These are phyloP conservation scores for Choristoneura fumiferana DNA, from an alignment of 1,140 invertebrate species.

Conservation along the genomic window DNA sequence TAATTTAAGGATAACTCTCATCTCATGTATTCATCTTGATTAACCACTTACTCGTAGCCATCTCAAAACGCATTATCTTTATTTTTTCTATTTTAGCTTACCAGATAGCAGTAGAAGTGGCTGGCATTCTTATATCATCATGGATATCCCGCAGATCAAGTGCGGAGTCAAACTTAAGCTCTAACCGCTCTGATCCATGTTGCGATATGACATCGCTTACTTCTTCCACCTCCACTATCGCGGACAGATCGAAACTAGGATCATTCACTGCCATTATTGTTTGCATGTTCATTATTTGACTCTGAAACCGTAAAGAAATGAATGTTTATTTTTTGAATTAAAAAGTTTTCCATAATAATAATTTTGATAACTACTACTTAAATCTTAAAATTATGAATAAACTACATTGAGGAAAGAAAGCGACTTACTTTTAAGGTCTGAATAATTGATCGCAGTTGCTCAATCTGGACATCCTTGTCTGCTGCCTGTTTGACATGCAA, in stretches of 20 bases:
- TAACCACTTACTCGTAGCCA: too few relatives aligned
- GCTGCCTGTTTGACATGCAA: conserved; percentile 55
- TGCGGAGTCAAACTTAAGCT: conserved; percentile 61
- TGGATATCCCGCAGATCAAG: conserved; percentile 50
- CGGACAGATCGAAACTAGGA: conserved; percentile 70
- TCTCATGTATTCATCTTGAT: too few relatives aligned
- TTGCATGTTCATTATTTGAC: conserved; percentile 72
- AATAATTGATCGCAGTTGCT: conserved; percentile 58
- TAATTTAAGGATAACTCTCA: too few relatives aligned
- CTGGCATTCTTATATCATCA: conserved; percentile 49
- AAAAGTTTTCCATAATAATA: too few relatives aligned
- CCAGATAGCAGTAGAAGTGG: conserved; percentile 60
- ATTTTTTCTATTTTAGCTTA: conserved; percentile 30
- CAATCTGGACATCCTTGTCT: conserved; percentile 68
- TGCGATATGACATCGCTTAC: conserved; percentile 51
- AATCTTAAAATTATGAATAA: too few relatives aligned
- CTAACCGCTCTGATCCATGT: conserved; percentile 56
- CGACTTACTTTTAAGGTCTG: conserved; percentile 66
- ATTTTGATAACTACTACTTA: too few relatives aligned
- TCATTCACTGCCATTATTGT: conserved; percentile 65
- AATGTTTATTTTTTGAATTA: too few relatives aligned
- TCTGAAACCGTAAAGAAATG: conserved; percentile 47
- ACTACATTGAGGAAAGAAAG: too few relatives aligned
- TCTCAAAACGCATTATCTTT: too few relatives aligned
- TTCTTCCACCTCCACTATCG: conserved; percentile 72